A percentile compares a stretch with the other conserved stretches of the same genome.
Evolutionary conservation across 2,888 invertebrate genomes (phyloP).

Genomic region (Tolmerus cingulatus): DNA sequence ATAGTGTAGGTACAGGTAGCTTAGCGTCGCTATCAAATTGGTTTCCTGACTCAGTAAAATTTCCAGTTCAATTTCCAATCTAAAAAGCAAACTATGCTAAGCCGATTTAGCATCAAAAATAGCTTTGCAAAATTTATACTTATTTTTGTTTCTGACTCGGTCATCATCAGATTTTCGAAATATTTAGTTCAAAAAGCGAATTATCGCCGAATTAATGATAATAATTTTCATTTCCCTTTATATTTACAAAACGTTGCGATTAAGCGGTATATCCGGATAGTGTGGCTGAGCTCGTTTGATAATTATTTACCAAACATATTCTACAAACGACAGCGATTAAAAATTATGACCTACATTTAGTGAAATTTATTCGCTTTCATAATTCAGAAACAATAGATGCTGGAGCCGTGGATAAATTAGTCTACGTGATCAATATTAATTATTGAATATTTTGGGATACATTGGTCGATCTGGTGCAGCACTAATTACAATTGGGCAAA

Average conservation of each 20-base stretch:
- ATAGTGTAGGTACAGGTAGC: no score
- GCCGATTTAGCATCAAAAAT: not conserved
- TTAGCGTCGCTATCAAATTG: no score
- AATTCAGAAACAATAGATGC: not conserved
- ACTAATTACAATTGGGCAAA: not conserved
- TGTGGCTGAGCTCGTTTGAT: not conserved
- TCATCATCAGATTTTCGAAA: not conserved
- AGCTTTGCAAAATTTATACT: not conserved
- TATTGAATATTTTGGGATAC: not conserved
- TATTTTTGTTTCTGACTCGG: not conserved
- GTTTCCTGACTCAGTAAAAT: not conserved
- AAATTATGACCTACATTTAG: not conserved
- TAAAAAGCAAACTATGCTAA: not conserved
- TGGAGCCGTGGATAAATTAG: not conserved
- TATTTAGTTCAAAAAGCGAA: not conserved
- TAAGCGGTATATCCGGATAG: not conserved
- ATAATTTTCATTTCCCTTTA: not conserved
- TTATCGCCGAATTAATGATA: not conserved
- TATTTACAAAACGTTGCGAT: not conserved
- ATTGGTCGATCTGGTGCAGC: not conserved
- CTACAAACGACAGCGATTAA: not conserved
- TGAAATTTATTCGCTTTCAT: not conserved
- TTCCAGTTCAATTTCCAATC: not conserved
- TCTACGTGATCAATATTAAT: not conserved
- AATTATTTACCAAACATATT: not conserved